Conservation (phyloP, 2,888 invertebrate species). For the Mimachlamys varia region DNA sequence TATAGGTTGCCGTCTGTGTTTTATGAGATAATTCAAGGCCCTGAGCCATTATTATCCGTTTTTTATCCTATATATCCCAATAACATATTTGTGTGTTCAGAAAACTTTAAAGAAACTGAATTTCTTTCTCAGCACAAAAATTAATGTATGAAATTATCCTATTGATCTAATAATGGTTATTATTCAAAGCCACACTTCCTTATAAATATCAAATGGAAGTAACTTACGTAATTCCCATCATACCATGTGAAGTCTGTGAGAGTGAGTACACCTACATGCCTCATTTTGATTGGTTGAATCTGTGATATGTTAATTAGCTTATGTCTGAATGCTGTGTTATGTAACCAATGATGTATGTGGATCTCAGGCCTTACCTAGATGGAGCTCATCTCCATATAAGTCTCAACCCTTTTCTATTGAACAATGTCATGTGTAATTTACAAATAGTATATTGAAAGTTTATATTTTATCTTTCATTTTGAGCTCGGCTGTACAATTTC, state of each 20-base stretch:
- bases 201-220: background rate
- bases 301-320: conserved; percentile 23
- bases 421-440: no score
- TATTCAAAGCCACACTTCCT: background rate
- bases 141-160: background rate
- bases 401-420: no score
- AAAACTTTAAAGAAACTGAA: background rate
- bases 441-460: no score
- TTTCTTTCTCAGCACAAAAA: background rate
- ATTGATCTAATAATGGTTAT: background rate
- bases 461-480: no score
- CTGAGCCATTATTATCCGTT: background rate
- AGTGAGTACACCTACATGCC: conserved; percentile 25
- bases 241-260: background rate
- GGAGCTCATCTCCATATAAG: background rate
- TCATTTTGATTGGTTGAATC: conserved; percentile 27
- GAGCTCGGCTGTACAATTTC: no score
- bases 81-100: background rate
- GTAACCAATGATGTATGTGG: background rate
- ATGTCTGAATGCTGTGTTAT: background rate
- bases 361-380: background rate
- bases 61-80: background rate
- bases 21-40: background rate
- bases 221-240: background rate
- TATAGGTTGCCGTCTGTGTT: background rate